Percentiles rank a stretch among this genome's conserved stretches.
Evolutionary conservation across 2,797 vertebrate species (phyloP).

Genomic region (Falco concolor): DNA sequence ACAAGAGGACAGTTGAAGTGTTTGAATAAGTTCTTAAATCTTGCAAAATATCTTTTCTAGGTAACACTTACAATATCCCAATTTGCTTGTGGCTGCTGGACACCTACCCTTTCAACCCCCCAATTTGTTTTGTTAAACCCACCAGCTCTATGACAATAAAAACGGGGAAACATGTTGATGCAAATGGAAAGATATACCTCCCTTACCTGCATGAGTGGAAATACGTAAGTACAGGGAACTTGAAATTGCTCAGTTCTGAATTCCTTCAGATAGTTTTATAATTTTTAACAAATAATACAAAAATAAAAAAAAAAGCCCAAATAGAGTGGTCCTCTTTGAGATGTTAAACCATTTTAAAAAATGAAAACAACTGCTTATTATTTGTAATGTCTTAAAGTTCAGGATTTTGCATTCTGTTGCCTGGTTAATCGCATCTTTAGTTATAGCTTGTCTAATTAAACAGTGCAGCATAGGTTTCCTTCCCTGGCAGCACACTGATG

Average conservation of each 20-base stretch:
- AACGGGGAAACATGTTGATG: slow-evolving; percentile 97
- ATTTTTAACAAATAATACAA: not conserved
- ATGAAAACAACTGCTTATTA: not conserved
- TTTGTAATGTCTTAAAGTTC: not conserved
- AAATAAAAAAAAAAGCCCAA: no score
- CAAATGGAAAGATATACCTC: slow-evolving; percentile 97
- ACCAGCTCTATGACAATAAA: slow-evolving; percentile 99
- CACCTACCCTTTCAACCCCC: slow-evolving; percentile 96
- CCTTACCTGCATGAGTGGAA: slow-evolving; percentile 99
- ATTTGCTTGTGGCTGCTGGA: slow-evolving; percentile 97
- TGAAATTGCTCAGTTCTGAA: not conserved
- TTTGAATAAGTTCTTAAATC: not conserved
- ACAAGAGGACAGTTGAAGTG: not conserved
- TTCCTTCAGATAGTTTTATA: not conserved
- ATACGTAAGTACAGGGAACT: slow-evolving; percentile 81
- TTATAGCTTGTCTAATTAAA: not conserved
- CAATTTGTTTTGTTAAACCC: slow-evolving; percentile 98
- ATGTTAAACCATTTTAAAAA: not conserved
- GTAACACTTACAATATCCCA: slow-evolving; percentile 96
- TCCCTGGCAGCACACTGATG: not conserved
- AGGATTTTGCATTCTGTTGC: not conserved
- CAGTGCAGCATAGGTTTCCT: not conserved
- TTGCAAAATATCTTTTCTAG: slow-evolving; percentile 70
- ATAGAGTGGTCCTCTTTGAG: not conserved
- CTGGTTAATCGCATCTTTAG: not conserved